Percentiles rank a stretch among this genome's conserved stretches.
phyloP scores from a whole-genome alignment of 1,140 invertebrate genomes.

The Drosophila rufa region DNA sequence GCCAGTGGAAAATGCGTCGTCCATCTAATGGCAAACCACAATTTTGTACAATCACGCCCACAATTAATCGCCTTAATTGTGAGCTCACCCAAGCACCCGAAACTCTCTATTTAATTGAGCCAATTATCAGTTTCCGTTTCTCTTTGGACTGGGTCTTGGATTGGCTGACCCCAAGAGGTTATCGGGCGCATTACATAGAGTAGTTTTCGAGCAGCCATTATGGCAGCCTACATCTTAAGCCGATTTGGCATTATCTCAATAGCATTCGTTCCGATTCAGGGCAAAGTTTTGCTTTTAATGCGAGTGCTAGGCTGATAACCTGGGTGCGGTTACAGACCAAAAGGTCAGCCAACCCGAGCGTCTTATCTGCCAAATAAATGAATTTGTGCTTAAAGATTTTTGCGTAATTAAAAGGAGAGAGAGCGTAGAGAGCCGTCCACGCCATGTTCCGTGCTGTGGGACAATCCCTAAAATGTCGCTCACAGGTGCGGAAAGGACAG shows the following conservation, averaged over 20 bases:
- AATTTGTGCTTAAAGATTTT: constrained; percentile 55
- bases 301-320: constrained; percentile 50
- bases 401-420: constrained; percentile 70
- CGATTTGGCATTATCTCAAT: constrained; percentile 58
- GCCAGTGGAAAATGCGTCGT: background rate
- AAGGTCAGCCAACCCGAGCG: constrained; percentile 4
- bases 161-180: constrained; percentile 23
- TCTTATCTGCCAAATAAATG: constrained; percentile 55
- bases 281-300: constrained; percentile 46
- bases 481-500: constrained; percentile 26
- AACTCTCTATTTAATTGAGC: constrained; percentile 41
- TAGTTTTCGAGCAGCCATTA: constrained; percentile 26
- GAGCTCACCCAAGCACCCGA: constrained; percentile 22
- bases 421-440: constrained; percentile 34
- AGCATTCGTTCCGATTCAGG: constrained; percentile 19
- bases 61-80: constrained; percentile 30
- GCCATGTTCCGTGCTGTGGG: constrained; percentile 60
- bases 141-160: background rate
- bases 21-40: background rate
- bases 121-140: constrained; percentile 42
- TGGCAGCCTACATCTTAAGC: constrained; percentile 7
- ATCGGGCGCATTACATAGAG: constrained; percentile 26
- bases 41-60: constrained; percentile 1
- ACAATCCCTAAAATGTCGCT: constrained; percentile 44
- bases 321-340: constrained; percentile 58